A percentile compares a stretch with the other conserved stretches of the same genome.
phyloP scores from a whole-genome alignment of 2,113 vertebrate genomes.

The Sialia sialis region DNA sequence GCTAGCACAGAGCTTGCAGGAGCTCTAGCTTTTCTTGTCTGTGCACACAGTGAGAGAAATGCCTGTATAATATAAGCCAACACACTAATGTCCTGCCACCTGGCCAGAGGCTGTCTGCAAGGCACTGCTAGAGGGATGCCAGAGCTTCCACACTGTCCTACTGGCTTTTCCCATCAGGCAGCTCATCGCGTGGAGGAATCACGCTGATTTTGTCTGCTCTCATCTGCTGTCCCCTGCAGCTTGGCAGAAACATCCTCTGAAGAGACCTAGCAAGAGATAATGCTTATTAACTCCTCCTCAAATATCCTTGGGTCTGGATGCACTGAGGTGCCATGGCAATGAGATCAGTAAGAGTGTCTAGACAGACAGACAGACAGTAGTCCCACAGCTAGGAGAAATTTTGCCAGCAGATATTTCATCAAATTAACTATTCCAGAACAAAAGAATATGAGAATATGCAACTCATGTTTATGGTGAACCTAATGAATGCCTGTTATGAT shows the following conservation, averaged over 20 bases:
- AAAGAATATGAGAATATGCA: neutral
- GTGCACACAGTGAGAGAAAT: neutral
- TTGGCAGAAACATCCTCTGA: slow-evolving; percentile 29
- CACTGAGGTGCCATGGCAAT: slow-evolving; percentile 10
- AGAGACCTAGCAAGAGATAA: neutral
- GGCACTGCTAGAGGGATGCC: neutral
- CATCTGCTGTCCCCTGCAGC: slow-evolving; percentile 16
- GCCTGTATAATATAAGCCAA: neutral
- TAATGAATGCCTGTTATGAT: neutral
- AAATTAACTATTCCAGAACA: neutral
- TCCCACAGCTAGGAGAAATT: neutral
- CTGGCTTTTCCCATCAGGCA: slow-evolving; percentile 1
- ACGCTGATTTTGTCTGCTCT: neutral
- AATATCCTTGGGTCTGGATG: neutral
- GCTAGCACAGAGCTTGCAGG: neutral
- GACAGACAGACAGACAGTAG: slow-evolving; percentile 21
- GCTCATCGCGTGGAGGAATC: neutral
- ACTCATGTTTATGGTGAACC: neutral
- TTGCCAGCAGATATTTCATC: neutral
- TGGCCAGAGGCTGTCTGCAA: slow-evolving; percentile 25
- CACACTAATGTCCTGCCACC: neutral
- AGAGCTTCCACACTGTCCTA: neutral
- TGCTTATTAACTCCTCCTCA: slow-evolving; percentile 29
- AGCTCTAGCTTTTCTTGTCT: neutral
- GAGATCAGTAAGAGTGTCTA: slow-evolving; percentile 7